A percentile compares a stretch with the other conserved stretches of the same genome.
Evolutionary conservation across 2,797 vertebrate species (phyloP).

Genomic region (Syncerus caffer): DNA sequence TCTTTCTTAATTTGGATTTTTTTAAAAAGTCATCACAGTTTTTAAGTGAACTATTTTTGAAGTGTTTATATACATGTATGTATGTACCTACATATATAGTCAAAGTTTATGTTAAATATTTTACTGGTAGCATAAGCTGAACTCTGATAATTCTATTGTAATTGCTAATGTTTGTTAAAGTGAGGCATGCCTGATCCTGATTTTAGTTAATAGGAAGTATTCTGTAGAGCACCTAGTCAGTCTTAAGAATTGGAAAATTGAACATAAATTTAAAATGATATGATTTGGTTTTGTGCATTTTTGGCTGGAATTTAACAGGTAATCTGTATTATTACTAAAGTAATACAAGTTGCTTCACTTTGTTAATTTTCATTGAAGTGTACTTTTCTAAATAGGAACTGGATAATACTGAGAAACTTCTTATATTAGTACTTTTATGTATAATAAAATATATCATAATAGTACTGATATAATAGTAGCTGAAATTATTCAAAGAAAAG

Average conservation of each 20-base stretch:
- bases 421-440: background rate
- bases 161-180: constrained; percentile 6
- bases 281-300: background rate
- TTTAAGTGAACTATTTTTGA: background rate
- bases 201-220: constrained; percentile 31
- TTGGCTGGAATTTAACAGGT: background rate
- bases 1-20: background rate
- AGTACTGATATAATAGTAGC: background rate
- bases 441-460: background rate
- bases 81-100: background rate
- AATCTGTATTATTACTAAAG: background rate
- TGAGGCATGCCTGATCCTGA: background rate
- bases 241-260: constrained; percentile 11
- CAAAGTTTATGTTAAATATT: background rate
- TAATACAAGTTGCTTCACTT: background rate
- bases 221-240: background rate
- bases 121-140: background rate
- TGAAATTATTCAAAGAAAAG: background rate
- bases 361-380: background rate
- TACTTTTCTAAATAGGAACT: constrained; percentile 12
- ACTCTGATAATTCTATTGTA: background rate
- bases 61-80: background rate
- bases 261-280: constrained; percentile 21
- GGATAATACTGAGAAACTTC: background rate
- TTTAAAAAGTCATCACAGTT: background rate